Base-by-base conservation (phyloP, 2,888 invertebrate genomes). In the Ophraella communa region DNA sequence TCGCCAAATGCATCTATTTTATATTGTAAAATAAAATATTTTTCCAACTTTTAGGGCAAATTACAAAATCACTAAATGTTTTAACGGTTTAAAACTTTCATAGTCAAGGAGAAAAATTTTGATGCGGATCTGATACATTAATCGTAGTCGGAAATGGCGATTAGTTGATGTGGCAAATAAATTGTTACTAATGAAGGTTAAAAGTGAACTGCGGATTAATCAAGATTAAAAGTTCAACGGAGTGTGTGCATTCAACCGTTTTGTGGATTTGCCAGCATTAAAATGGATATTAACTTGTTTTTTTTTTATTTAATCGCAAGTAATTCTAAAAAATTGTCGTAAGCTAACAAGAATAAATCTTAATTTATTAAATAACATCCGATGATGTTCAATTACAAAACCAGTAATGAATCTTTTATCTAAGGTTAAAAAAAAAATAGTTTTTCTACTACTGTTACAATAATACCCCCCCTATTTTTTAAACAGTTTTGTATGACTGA, bases 171-270 rank as follows among this genome's bases (percentile, higher is more conserved):
- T 24, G 57, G 61, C 56, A 53, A 71, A 70, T 71, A 70, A 66
- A 69, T 71, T 55, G 69, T 66, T 64, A 62, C 67, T 71, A 70
- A 71, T 70, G 66, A 71, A 67, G 70, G 66, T 70, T 66, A 56
- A 56, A 70, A 66, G 62, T 66, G 65, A 67, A 65, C 62, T 68
- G 53, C 27, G 65, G 68, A 71, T 71, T 70, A 70, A 71, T 71
- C 69, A 67, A 63, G 71, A 71, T 71, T 70, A 71, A 71, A 67
- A 70, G 68, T 69, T 67, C 64, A 70, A 66, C 65, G 64, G 64
- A 60, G 55, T 70, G 67, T 61, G 61, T 61, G 66, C 67, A 67
- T 67, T 67, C 64, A 65, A 64, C 60, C 63, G 59, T 58, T 62
- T 65, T 30, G 24, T 27, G 62, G 54, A 61, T 61, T 39, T 18